Evolutionary conservation across 2,797 vertebrate genomes (phyloP), one percentile per base, ranked within the genome.

Genomic region (Anisognathus igniventris): DNA sequence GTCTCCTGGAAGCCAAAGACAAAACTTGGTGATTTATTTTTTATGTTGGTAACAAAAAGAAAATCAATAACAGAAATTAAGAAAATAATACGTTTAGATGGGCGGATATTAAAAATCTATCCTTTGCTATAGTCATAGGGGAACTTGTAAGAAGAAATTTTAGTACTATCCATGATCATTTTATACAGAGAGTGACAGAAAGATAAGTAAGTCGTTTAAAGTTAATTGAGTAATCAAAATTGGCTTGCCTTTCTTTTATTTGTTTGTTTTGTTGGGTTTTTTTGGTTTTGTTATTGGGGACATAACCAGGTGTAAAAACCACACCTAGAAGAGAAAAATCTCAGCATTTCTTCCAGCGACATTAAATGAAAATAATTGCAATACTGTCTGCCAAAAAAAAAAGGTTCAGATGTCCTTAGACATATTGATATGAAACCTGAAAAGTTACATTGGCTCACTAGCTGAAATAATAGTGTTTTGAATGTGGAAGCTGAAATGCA

Each of bases 91-190:
- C 3, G 16, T 23, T 67, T 33, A 51, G 23, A 60, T 16, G 6
- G 53, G 16, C 2, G n/a, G 45, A 16, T 24, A n/a, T 42, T 28
- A 44, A 58, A 67, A 58, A 60, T 13, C 19, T 4, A 20, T 51
- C 3, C n/a, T 75, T 67, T 51, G 7, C 37, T 51, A 1, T 28
- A 53, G 8, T 5, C 19, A 14, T 14, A 37, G 5, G 8, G 1
- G 8, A 60, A 24, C 3, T 51, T 60, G 2, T 4, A 51, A 28
- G 15, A n/a, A 67, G 45, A 75, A 60, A 51, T 0, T 37, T 66
- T 39, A 37, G 23, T 10, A 9, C 0, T 0, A 23, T 23, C 15
- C 7, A 3, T 5, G 15, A 24, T n/a, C 3, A 37, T 66, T 58
- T 74, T 37, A 11, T 51, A 31, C 7, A 75, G 45, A 39, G 4